These are phyloP conservation scores for Perizoma affinitatum DNA, from an alignment of 2,888 invertebrate species.

Conservation along the genomic window DNA sequence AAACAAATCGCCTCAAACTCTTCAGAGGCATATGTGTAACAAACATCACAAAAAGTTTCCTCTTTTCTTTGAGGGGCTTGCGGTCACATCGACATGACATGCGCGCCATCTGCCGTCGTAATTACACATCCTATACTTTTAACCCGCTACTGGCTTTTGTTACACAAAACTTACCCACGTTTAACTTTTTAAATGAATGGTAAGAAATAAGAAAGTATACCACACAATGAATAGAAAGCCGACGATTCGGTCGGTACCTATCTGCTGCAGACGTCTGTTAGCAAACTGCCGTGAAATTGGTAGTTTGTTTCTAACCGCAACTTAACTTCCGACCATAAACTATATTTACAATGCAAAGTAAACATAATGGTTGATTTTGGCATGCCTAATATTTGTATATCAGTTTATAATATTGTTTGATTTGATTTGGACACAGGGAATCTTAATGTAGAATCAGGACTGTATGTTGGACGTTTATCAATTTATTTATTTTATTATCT, in stretches of 20 bases:
- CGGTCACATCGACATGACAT: constrained; percentile 50
- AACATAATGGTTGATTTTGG: constrained; percentile 23
- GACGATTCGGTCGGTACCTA: constrained; percentile 48
- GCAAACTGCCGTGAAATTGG: constrained; percentile 71
- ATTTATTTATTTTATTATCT: too few species aligned
- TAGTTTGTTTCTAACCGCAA: constrained; percentile 68
- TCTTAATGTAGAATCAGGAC: too few species aligned
- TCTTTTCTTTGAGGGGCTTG: constrained; percentile 37
- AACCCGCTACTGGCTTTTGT: constrained; percentile 66
- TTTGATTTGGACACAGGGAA: not conserved
- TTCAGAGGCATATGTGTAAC: constrained; percentile 36
- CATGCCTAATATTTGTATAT: constrained; percentile 12
- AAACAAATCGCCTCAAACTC: constrained; percentile 7
- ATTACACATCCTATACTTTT: constrained; percentile 78
- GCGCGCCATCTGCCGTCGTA: constrained; percentile 74
- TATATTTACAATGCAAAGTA: constrained; percentile 34
- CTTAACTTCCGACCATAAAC: constrained; percentile 51
- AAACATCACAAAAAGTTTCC: constrained; percentile 22
- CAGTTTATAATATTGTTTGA: not conserved
- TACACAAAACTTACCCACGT: constrained; percentile 48
- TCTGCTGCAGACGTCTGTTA: constrained; percentile 51
- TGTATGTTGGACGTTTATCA: too few species aligned
- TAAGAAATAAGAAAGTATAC: constrained; percentile 75
- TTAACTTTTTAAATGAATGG: constrained; percentile 67
- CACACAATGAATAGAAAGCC: constrained; percentile 75